phyloP scores from a whole-genome alignment of 2,888 invertebrate species.

The Hypomecis punctinalis region DNA sequence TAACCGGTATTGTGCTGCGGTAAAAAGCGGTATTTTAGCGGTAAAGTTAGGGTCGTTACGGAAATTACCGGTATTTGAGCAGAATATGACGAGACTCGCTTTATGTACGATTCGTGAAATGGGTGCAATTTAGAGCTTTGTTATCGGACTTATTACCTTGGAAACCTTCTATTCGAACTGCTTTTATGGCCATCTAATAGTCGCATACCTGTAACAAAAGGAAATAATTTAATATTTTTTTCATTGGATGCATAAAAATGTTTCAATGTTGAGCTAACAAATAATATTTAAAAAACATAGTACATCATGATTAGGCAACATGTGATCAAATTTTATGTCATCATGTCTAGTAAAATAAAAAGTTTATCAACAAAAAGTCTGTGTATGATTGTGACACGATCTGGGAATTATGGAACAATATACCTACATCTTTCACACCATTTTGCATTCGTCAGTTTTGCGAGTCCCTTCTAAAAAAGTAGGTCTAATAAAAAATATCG shows the following conservation, averaged over 20 bases:
- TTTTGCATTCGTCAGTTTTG: no score
- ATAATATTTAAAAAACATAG: no score
- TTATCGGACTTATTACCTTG: constrained; percentile 19
- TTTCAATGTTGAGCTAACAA: no score
- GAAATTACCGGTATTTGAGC: constrained; percentile 35
- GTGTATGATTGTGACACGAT: no score
- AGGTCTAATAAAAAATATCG: no score
- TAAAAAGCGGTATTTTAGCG: constrained; percentile 37
- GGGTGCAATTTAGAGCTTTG: constrained; percentile 22
- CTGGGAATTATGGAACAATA: no score
- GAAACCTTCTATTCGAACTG: constrained; percentile 4
- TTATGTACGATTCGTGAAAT: constrained; percentile 23
- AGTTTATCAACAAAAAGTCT: no score
- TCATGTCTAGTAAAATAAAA: no score
- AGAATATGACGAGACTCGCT: constrained; percentile 21
- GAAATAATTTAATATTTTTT: not conserved
- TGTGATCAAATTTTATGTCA: no score
- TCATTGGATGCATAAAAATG: not conserved
- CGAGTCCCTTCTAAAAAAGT: no score
- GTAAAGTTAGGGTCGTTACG: constrained; percentile 36
- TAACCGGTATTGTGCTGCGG: constrained; percentile 34
- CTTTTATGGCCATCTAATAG: not conserved
- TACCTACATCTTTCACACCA: no score
- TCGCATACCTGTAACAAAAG: constrained; percentile 13
- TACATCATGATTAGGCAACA: no score